phyloP scores from a whole-genome alignment of 2,113 vertebrate genomes.

The Arvicanthis niloticus region DNA sequence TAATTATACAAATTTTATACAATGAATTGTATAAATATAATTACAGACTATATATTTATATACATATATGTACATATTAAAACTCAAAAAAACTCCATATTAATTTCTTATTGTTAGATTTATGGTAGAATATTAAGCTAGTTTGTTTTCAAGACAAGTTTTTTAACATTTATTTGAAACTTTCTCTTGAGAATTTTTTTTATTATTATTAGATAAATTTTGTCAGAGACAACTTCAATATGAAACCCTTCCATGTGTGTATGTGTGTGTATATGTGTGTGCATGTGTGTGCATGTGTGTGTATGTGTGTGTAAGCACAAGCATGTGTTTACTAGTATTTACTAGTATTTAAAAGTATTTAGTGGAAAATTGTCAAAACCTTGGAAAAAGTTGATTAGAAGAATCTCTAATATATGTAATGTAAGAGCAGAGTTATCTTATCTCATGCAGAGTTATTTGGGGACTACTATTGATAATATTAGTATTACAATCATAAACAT shows the following conservation, averaged over 20 bases:
- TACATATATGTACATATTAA: background rate
- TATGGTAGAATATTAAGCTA: background rate
- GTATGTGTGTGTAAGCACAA: too few species aligned
- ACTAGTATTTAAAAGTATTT: background rate
- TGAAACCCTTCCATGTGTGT: background rate
- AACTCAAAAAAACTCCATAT: background rate
- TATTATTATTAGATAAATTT: background rate
- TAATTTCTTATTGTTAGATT: background rate
- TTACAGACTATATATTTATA: too few species aligned
- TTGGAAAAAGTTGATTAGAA: background rate
- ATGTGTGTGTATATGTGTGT: too few species aligned
- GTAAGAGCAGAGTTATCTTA: too few species aligned
- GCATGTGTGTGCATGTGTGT: background rate
- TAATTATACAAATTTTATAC: background rate
- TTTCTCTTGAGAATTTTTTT: background rate
- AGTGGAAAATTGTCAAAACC: background rate
- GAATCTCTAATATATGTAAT: too few species aligned
- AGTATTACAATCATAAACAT: too few species aligned
- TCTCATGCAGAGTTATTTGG: background rate
- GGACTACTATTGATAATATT: background rate
- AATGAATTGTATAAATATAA: too few species aligned
- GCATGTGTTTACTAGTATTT: too few species aligned
- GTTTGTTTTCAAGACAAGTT: background rate
- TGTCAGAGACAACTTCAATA: background rate
- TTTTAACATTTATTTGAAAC: background rate